Evolutionary conservation across 37 sponge, comb jelly and placozoan genomes (phyloP).

Genomic region (Tethya wilhelma): DNA sequence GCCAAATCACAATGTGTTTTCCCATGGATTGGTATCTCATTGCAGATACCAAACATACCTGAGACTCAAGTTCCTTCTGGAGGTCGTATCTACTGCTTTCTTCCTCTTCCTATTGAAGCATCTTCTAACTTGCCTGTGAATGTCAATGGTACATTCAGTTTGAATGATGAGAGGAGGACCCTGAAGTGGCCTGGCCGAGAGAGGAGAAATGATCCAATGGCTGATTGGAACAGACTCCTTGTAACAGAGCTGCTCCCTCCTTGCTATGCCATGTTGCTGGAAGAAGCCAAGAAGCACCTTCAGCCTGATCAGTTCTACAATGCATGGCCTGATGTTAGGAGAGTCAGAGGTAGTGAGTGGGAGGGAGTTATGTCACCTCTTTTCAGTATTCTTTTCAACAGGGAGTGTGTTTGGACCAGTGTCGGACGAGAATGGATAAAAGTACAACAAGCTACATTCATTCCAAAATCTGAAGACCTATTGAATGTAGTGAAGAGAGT

Average conservation of each 20-base stretch:
- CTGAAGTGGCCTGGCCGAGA: constrained; percentile 62
- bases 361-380: constrained; percentile 18
- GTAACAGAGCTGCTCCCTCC: constrained; percentile 47
- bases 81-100: constrained; percentile 73
- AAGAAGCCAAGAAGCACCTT: constrained; percentile 14
- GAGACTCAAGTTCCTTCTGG: too few species aligned
- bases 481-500: too few species aligned
- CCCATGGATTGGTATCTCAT: constrained; percentile 57
- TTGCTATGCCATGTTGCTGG: constrained; percentile 45
- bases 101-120: constrained; percentile 66
- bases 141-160: constrained; percentile 77
- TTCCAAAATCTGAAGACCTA: too few species aligned
- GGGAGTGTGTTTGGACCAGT: too few species aligned
- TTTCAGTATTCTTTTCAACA: too few species aligned
- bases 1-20: constrained; percentile 28
- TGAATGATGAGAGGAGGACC: constrained; percentile 54
- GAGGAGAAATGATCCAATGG: constrained; percentile 45
- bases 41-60: constrained; percentile 5
- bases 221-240: constrained; percentile 66
- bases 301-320: constrained; percentile 34
- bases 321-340: constrained; percentile 44
- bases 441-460: too few species aligned
- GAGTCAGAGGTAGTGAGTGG: constrained; percentile 29
- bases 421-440: too few species aligned
- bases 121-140: constrained; percentile 50